A percentile compares a stretch with the other conserved stretches of the same genome.
phyloP scores from a whole-genome alignment of 2,113 vertebrate species.

The Cynocephalus volans region DNA sequence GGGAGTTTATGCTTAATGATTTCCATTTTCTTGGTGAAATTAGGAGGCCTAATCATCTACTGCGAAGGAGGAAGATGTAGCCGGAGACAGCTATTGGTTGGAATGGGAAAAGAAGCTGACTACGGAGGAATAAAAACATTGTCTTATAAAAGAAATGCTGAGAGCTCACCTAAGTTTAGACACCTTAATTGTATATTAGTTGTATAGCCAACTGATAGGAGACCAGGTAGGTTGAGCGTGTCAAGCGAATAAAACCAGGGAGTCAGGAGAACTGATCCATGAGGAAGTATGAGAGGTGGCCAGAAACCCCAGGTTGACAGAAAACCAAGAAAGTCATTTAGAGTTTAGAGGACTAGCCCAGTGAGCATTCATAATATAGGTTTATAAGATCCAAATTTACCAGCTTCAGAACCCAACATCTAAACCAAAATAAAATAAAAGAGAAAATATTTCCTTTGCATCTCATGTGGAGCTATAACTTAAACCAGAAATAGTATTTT shows the following conservation, averaged over 20 bases:
- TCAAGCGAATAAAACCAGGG: conserved; percentile 18
- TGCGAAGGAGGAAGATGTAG: background rate
- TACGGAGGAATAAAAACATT: background rate
- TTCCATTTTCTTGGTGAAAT: conserved; percentile 19
- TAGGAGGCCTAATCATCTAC: background rate
- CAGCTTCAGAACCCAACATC: background rate
- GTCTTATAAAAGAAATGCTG: conserved; percentile 44
- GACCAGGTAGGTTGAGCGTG: background rate
- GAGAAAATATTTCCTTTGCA: background rate
- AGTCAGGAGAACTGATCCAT: background rate
- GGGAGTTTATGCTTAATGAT: background rate
- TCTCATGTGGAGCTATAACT: background rate
- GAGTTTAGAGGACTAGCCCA: background rate
- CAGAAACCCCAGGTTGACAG: background rate
- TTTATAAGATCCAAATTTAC: conserved; percentile 12
- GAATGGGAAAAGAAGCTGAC: conserved; percentile 26
- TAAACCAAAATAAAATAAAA: conserved; percentile 18
- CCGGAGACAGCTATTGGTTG: background rate
- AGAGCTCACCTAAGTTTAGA: conserved; percentile 8
- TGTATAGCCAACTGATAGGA: background rate
- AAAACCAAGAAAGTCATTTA: background rate
- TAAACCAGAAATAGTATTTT: conserved; percentile 17
- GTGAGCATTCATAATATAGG: background rate
- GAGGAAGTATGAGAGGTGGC: background rate
- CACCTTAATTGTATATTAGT: background rate